Conservation (phyloP, 2,888 invertebrate genomes). For the Himalopsyche tibetana region DNA sequence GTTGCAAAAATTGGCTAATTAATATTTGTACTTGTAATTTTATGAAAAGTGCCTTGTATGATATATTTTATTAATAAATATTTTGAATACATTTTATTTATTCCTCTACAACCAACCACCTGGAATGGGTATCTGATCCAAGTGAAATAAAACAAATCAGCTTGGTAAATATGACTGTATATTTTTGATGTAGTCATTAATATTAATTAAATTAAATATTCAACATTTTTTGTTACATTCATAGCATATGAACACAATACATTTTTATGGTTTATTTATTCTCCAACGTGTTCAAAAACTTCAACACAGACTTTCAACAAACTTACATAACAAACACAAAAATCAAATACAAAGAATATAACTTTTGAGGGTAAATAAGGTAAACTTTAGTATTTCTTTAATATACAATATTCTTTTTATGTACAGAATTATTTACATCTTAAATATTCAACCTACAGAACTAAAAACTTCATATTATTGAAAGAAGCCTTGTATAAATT, state of each 20-base stretch:
- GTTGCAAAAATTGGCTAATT: background rate
- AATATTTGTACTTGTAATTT: background rate
- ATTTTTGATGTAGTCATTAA: conserved; percentile 48
- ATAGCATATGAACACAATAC: conserved; percentile 41
- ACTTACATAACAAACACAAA: background rate
- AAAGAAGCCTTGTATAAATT: conserved; percentile 13
- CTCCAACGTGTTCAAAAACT: conserved; percentile 1
- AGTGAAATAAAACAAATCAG: background rate
- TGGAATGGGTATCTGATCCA: too few relatives aligned
- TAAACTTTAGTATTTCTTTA: conserved; percentile 21
- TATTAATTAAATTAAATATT: conserved; percentile 48
- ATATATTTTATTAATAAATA: conserved; percentile 35
- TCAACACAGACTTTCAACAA: background rate
- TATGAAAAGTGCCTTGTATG: conserved; percentile 33
- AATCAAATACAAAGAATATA: background rate
- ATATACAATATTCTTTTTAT: conserved; percentile 4
- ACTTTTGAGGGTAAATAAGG: conserved; percentile 2
- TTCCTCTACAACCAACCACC: background rate
- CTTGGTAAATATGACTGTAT: conserved; percentile 56
- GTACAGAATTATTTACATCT: conserved; percentile 24
- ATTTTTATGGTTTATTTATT: background rate
- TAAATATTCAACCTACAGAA: background rate
- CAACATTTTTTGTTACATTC: conserved; percentile 48
- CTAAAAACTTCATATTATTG: background rate
- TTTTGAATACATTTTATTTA: conserved; percentile 8